phyloP scores from a whole-genome alignment of 2,888 invertebrate species.

The Yponomeuta malinellus region DNA sequence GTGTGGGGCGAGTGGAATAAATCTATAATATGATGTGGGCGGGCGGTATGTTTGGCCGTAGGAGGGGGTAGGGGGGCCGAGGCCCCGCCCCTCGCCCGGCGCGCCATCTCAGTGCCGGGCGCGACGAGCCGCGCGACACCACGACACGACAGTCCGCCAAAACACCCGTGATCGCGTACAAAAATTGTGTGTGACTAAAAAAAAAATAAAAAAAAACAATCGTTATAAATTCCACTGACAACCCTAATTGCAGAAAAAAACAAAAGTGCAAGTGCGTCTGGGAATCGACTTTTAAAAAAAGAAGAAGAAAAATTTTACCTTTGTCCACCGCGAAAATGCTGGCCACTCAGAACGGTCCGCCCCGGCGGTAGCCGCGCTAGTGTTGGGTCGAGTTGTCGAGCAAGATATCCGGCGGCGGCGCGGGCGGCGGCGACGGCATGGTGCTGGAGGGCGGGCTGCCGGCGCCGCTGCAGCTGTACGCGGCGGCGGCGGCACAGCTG shows the following conservation, averaged over 20 bases:
- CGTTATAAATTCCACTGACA: slow-evolving; percentile 14
- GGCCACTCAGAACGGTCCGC: slow-evolving; percentile 17
- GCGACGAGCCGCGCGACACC: slow-evolving; percentile 38
- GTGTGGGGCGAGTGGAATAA: slow-evolving; percentile 59
- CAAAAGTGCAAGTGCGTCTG: slow-evolving; percentile 12
- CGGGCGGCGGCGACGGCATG: slow-evolving; percentile 61
- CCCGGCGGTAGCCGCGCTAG: slow-evolving; percentile 35
- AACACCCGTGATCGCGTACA: slow-evolving; percentile 22
- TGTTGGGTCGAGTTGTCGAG: slow-evolving; percentile 41
- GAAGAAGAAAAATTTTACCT: slow-evolving; percentile 17
- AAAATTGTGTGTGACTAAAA: slow-evolving; percentile 26
- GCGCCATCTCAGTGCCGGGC: slow-evolving; percentile 69
- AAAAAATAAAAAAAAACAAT: slow-evolving; percentile 16
- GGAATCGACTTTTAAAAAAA: slow-evolving; percentile 18
- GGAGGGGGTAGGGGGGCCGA: slow-evolving; percentile 53
- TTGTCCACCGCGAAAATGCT: slow-evolving; percentile 12
- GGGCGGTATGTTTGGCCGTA: slow-evolving; percentile 59
- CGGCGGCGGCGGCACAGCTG: slow-evolving; percentile 80
- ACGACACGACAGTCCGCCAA: slow-evolving; percentile 27
- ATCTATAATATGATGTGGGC: slow-evolving; percentile 75
- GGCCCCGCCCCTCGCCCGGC: slow-evolving; percentile 55
- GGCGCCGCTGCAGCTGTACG: slow-evolving; percentile 82
- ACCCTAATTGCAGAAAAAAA: slow-evolving; percentile 23
- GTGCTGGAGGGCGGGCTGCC: slow-evolving; percentile 81
- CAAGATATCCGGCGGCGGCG: slow-evolving; percentile 45